These are phyloP conservation scores for Bradypodion ventrale DNA, from an alignment of 2,797 vertebrate species.

Conservation along the genomic window DNA sequence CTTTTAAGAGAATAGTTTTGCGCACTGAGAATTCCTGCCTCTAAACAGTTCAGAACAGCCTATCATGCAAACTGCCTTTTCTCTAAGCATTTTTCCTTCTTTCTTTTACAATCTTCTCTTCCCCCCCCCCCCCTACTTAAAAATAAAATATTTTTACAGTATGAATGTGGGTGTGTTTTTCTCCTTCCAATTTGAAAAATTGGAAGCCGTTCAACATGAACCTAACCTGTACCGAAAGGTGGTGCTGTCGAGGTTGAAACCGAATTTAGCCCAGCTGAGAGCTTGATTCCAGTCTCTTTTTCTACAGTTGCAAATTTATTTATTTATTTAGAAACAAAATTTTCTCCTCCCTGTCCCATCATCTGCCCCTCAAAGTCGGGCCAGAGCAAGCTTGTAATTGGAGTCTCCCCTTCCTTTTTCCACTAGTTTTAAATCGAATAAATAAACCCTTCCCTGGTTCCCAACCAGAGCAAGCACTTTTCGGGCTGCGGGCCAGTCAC, in stretches of 20 bases:
- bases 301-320: neutral
- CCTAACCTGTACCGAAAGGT: slow-evolving; percentile 86
- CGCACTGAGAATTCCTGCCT: neutral
- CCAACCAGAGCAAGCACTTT: neutral
- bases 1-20: too few species aligned
- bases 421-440: neutral
- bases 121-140: too few species aligned
- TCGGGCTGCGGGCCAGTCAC: too few species aligned
- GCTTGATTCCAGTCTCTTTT: neutral
- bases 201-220: slow-evolving; percentile 61
- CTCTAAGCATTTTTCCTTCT: neutral
- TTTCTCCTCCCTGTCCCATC: neutral
- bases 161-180: neutral
- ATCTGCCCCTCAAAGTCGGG: too few species aligned
- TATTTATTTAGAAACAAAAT: neutral
- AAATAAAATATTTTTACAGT: neutral
- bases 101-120: neutral
- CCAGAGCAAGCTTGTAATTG: too few species aligned
- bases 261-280: slow-evolving; percentile 54
- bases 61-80: too few species aligned
- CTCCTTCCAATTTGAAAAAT: slow-evolving; percentile 15
- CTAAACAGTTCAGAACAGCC: neutral
- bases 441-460: neutral
- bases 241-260: slow-evolving; percentile 93
- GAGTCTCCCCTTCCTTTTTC: neutral